Evolutionary conservation across 2,888 invertebrate genomes (phyloP).

Genomic region (Acanthosepion esculentum): DNA sequence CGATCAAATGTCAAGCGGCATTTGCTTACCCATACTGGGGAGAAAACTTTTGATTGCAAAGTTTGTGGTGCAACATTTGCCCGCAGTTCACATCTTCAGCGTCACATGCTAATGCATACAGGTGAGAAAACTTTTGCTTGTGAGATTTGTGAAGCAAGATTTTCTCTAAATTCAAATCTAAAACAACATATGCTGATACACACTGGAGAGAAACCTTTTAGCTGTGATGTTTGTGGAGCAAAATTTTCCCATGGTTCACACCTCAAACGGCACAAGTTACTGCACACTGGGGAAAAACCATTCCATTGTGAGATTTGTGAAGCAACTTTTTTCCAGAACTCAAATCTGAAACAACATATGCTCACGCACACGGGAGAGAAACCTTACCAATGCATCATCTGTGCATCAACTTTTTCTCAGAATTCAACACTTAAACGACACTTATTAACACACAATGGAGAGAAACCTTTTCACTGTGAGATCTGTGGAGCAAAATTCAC

Average conservation of each 20-base stretch:
- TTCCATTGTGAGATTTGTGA: not conserved
- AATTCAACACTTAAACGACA: not conserved
- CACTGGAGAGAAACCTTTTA: not conserved
- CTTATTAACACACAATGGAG: not conserved
- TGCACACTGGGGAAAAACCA: not conserved
- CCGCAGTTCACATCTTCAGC: not conserved
- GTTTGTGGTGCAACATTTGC: not conserved
- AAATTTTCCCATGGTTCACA: not conserved
- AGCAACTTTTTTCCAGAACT: conserved; percentile 1
- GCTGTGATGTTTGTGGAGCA: not conserved
- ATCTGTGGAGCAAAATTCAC: conserved; percentile 33
- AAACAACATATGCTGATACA: not conserved
- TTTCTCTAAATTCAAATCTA: not conserved
- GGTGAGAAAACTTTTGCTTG: not conserved
- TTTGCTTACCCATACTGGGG: not conserved
- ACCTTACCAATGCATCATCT: not conserved
- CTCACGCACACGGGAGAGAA: not conserved
- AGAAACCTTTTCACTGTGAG: not conserved
- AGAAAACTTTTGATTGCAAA: not conserved
- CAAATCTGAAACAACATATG: not conserved
- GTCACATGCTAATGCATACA: not conserved
- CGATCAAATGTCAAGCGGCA: not conserved
- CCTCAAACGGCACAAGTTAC: not conserved
- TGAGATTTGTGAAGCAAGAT: not conserved
- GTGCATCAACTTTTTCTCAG: not conserved